phyloP scores from a whole-genome alignment of 1,140 invertebrate genomes.

The Pemphigus obesinymphae region DNA sequence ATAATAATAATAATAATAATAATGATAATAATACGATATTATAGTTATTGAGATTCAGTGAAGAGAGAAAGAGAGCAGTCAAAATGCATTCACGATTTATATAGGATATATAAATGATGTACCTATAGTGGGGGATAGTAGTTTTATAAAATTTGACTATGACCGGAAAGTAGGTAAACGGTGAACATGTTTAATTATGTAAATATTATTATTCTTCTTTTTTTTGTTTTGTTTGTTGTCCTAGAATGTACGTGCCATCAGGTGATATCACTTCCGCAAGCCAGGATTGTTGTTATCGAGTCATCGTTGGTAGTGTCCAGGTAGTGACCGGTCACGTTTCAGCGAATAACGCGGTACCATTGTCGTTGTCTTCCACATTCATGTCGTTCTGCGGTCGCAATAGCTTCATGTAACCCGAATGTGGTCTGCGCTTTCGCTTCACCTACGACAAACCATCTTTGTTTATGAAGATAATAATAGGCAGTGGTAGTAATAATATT shows the following conservation, averaged over 20 bases:
- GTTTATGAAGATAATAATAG: no score
- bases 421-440: slow-evolving; percentile 13
- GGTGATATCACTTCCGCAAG: neutral
- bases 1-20: neutral
- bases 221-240: neutral
- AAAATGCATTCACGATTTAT: no score
- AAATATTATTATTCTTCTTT: neutral
- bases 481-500: no score
- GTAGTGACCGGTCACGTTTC: slow-evolving; percentile 31
- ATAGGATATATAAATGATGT: no score
- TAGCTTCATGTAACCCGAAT: slow-evolving; percentile 13
- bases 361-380: slow-evolving; percentile 28
- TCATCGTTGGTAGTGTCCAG: neutral
- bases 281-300: neutral
- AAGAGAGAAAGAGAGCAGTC: neutral
- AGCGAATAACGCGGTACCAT: neutral
- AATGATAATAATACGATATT: neutral
- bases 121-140: neutral
- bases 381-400: neutral
- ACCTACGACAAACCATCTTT: slow-evolving; percentile 3
- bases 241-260: neutral
- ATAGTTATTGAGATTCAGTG: neutral
- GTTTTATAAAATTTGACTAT: neutral
- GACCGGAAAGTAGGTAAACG: neutral
- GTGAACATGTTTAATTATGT: no score